phyloP scores from a whole-genome alignment of 2,113 vertebrate genomes.

The Syngnathoides biaculeatus region DNA sequence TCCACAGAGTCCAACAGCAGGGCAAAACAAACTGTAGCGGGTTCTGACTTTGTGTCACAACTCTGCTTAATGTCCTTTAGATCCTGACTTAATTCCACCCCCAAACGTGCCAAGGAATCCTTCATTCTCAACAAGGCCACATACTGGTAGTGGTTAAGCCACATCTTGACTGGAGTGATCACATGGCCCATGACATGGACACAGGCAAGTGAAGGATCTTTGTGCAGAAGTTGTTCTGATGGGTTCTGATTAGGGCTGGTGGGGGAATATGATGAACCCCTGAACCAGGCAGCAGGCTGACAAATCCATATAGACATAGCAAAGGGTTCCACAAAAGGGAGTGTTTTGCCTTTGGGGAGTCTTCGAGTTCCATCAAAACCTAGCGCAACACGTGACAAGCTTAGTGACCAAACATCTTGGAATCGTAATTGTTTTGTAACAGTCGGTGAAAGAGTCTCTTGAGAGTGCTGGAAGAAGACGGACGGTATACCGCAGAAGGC shows the following conservation, averaged over 20 bases:
- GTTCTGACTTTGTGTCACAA: constrained; percentile 46
- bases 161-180: constrained; percentile 77
- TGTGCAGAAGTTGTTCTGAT: constrained; percentile 19
- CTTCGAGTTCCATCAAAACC: constrained; percentile 87
- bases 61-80: constrained; percentile 61
- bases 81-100: constrained; percentile 78
- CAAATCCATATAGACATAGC: constrained; percentile 87
- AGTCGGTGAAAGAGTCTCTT: constrained; percentile 58
- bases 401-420: constrained; percentile 88
- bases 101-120: constrained; percentile 81
- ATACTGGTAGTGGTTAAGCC: constrained; percentile 95
- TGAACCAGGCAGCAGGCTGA: constrained; percentile 64
- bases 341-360: constrained; percentile 77
- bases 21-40: constrained; percentile 77
- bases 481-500: constrained; percentile 81
- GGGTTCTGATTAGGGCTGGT: constrained; percentile 11
- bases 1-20: constrained; percentile 79
- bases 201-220: constrained; percentile 58
- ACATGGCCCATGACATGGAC: constrained; percentile 82
- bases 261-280: constrained; percentile 15
- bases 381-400: constrained; percentile 78
- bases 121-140: constrained; percentile 89
- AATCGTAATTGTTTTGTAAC: constrained; percentile 62
- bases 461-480: constrained; percentile 79
- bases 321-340: constrained; percentile 86